Evolutionary conservation across 2,888 invertebrate genomes (phyloP).

Genomic region (Pegoplata infirma): DNA sequence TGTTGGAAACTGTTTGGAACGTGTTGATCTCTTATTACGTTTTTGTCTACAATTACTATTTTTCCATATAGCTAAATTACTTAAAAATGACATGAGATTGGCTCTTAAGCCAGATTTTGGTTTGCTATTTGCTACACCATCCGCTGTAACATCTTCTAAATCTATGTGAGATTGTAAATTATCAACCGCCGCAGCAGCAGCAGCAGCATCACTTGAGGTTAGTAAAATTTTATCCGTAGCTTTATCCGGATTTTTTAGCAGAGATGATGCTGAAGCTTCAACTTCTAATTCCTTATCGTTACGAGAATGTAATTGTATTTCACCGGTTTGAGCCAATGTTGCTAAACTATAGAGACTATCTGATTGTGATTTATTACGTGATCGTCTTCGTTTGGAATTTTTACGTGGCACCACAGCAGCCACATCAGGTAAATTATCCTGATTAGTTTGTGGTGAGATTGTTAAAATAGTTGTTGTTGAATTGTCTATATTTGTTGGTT

Average conservation of each 20-base stretch:
- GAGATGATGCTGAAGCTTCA: slow-evolving; percentile 27
- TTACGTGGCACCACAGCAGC: slow-evolving; percentile 58
- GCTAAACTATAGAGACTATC: slow-evolving; percentile 73
- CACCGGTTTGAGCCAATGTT: slow-evolving; percentile 66
- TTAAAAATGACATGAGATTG: slow-evolving; percentile 70
- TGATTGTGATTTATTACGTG: slow-evolving; percentile 64
- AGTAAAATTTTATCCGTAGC: slow-evolving; percentile 47
- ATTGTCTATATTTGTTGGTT: slow-evolving; percentile 68
- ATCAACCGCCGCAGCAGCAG: neutral
- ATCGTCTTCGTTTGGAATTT: slow-evolving; percentile 46
- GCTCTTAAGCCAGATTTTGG: slow-evolving; percentile 65
- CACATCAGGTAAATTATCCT: slow-evolving; percentile 62
- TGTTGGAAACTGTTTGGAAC: slow-evolving; percentile 58
- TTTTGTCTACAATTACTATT: slow-evolving; percentile 63
- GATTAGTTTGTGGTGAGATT: slow-evolving; percentile 57
- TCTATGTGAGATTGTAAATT: slow-evolving; percentile 23
- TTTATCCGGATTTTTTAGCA: slow-evolving; percentile 24
- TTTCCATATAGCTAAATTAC: slow-evolving; percentile 70
- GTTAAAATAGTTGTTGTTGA: slow-evolving; percentile 69
- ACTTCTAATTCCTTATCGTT: slow-evolving; percentile 49
- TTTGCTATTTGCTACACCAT: slow-evolving; percentile 39
- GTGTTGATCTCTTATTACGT: slow-evolving; percentile 60
- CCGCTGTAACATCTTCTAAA: slow-evolving; percentile 45
- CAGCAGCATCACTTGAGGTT: slow-evolving; percentile 11
- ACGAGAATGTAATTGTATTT: slow-evolving; percentile 66